phyloP scores from a whole-genome alignment of 2,888 invertebrate genomes.

The Heliconius ismenius region DNA sequence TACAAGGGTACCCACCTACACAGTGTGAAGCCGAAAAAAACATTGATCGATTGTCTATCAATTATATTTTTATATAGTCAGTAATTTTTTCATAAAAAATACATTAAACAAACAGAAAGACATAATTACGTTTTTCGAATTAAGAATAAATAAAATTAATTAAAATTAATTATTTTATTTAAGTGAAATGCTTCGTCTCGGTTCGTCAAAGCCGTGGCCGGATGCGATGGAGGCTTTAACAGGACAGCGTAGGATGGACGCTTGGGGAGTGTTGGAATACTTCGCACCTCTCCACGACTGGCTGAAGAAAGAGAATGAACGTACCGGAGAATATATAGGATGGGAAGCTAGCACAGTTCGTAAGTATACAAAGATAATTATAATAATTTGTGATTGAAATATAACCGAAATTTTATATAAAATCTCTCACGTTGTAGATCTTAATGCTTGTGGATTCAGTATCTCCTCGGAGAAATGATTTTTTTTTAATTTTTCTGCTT shows the following conservation, averaged over 20 bases:
- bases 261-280: conserved; percentile 86
- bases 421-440: too few relatives aligned
- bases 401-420: too few relatives aligned
- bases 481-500: background rate
- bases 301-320: conserved; percentile 84
- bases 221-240: conserved; percentile 89
- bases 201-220: conserved; percentile 86
- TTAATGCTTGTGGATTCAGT: background rate
- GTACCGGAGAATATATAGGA: conserved; percentile 81
- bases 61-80: too few relatives aligned
- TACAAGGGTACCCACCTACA: background rate
- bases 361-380: conserved; percentile 56
- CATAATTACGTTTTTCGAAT: background rate
- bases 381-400: too few relatives aligned
- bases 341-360: conserved; percentile 79
- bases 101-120: too few relatives aligned
- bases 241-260: conserved; percentile 86
- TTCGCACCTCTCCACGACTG: conserved; percentile 87
- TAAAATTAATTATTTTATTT: conserved; percentile 32
- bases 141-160: too few relatives aligned
- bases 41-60: too few relatives aligned
- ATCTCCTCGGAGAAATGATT: background rate
- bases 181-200: conserved; percentile 84
- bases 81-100: too few relatives aligned
- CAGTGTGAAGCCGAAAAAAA: background rate